These are phyloP conservation scores for Kryphioiulus occultus DNA, from an alignment of 2,888 invertebrate genomes.

Conservation along the genomic window DNA sequence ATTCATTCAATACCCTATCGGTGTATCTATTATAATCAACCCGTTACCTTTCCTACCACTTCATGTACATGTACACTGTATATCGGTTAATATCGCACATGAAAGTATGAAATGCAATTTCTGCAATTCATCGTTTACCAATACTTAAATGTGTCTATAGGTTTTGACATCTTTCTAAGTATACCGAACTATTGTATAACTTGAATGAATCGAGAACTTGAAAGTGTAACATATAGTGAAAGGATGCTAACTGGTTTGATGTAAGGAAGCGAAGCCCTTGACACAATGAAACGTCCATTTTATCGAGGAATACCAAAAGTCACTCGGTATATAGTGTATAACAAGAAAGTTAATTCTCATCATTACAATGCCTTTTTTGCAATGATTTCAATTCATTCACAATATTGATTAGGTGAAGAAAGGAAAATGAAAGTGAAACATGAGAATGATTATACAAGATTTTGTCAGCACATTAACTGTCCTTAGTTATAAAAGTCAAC, in stretches of 20 bases:
- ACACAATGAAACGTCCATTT: not conserved
- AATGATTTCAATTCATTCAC: not conserved
- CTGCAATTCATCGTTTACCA: conserved; percentile 12
- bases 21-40: too few species aligned
- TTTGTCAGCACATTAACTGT: not conserved
- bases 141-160: conserved; percentile 11
- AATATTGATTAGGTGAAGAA: not conserved
- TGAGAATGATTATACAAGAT: not conserved
- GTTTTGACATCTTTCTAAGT: not conserved
- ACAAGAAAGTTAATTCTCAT: not conserved
- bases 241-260: not conserved
- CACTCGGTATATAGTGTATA: not conserved
- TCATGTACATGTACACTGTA: not conserved
- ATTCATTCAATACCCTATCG: too few species aligned
- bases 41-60: not conserved
- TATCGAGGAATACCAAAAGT: not conserved
- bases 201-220: not conserved
- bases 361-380: not conserved
- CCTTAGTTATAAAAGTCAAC: too few species aligned
- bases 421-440: not conserved
- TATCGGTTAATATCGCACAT: not conserved
- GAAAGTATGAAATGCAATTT: not conserved
- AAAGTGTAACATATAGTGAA: not conserved
- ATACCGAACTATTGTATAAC: not conserved
- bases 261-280: not conserved